Percentiles rank a stretch among this genome's conserved stretches.
Conservation (phyloP, 30 jellyfish, hydroid and myxozoan species). For the Catostylus mosaicus region DNA sequence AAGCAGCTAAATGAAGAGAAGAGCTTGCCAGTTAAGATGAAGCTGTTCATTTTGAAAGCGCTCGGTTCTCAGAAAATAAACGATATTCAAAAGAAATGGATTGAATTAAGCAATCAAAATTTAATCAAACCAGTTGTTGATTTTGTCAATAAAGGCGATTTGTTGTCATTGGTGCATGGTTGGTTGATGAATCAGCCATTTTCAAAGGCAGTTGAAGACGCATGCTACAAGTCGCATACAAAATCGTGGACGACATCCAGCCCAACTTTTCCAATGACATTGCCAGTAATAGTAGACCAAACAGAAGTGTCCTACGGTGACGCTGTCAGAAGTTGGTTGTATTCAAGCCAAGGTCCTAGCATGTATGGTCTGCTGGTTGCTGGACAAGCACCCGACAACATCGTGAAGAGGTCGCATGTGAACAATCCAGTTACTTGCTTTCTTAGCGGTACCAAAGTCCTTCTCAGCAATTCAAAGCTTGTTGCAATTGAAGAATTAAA, state of each 20-base stretch:
- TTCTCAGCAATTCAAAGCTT: constrained; percentile 4
- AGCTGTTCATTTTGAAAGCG: constrained; percentile 19
- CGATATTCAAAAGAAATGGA: constrained; percentile 30
- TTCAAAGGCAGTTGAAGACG: not conserved
- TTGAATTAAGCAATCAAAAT: not conserved
- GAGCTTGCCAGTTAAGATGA: constrained; percentile 45
- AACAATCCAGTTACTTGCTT: constrained; percentile 21
- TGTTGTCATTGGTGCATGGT: constrained; percentile 15
- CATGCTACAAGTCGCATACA: constrained; percentile 51
- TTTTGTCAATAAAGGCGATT: constrained; percentile 19
- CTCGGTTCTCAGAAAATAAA: constrained; percentile 36
- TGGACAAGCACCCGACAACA: constrained; percentile 11
- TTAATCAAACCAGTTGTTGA: constrained; percentile 33
- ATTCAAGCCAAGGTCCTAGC: constrained; percentile 17
- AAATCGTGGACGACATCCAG: constrained; percentile 10
- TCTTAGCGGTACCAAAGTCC: constrained; percentile 24
- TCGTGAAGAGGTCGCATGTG: not conserved
- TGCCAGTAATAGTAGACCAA: constrained; percentile 3
- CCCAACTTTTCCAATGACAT: constrained; percentile 11
- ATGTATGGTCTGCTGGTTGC: constrained; percentile 5
- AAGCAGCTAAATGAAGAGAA: constrained; percentile 32
- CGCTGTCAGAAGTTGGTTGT: constrained; percentile 49
- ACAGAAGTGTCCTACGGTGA: constrained; percentile 31
- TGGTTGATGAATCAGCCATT: constrained; percentile 40
- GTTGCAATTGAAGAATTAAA: constrained; percentile 35